phyloP scores from a whole-genome alignment of 2,797 vertebrate species.

The Malacoraja senta region DNA sequence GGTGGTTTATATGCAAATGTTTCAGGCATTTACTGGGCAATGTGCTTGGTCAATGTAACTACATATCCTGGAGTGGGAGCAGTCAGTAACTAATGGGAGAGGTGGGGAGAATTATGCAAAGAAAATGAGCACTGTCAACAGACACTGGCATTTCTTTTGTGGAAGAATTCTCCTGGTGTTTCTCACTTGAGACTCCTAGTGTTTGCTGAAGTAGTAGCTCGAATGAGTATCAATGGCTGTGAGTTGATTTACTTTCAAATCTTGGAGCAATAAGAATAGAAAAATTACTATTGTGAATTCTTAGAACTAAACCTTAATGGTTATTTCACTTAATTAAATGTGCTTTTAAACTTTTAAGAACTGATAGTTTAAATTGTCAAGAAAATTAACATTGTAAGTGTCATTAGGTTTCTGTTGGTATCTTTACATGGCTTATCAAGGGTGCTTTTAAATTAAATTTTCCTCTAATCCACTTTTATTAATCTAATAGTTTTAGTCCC shows the following conservation, averaged over 20 bases:
- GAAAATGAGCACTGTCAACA: constrained; percentile 56
- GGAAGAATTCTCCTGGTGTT: constrained; percentile 41
- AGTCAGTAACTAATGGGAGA: constrained; percentile 58
- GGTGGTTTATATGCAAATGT: constrained; percentile 15
- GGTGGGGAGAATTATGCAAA: constrained; percentile 67
- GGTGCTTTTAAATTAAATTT: constrained; percentile 11
- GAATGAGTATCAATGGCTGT: constrained; percentile 25
- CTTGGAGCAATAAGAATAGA: not conserved
- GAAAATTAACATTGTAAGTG: not conserved
- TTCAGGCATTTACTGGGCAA: constrained; percentile 49
- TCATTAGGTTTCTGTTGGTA: not conserved
- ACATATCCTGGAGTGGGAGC: constrained; percentile 58
- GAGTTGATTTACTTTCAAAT: constrained; percentile 31
- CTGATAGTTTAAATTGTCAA: not conserved
- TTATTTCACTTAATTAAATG: constrained; percentile 1
- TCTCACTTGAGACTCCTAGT: constrained; percentile 39
- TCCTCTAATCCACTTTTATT: constrained; percentile 5
- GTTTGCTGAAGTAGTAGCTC: constrained; percentile 35
- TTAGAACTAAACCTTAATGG: not conserved
- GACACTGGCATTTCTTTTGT: constrained; percentile 47
- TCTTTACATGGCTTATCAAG: not conserved
- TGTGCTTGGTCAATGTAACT: constrained; percentile 72
- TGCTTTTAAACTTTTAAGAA: constrained; percentile 7
- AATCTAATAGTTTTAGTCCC: constrained; percentile 1
- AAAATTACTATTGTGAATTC: constrained; percentile 1